Evolutionary conservation across 2,888 invertebrate species (phyloP).

Genomic region (Volucella inanis): DNA sequence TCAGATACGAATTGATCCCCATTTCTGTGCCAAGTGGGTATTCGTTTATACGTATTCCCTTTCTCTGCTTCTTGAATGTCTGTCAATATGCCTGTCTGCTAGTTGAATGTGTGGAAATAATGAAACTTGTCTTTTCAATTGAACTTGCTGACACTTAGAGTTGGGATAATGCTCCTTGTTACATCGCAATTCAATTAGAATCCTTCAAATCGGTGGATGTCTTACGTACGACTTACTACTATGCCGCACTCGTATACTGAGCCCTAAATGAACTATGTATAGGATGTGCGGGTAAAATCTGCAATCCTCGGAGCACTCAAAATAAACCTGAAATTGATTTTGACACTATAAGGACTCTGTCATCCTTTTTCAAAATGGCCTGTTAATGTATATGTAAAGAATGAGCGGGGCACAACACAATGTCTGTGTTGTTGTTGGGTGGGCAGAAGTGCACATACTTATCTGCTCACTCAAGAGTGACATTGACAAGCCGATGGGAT

Average conservation of each 20-base stretch:
- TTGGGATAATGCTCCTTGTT: slow-evolving; percentile 64
- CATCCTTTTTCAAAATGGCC: slow-evolving; percentile 45
- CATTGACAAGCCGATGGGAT: slow-evolving; percentile 15
- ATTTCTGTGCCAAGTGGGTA: background rate
- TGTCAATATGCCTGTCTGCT: slow-evolving; percentile 72
- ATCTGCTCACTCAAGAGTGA: slow-evolving; percentile 46
- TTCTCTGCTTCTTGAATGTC: slow-evolving; percentile 30
- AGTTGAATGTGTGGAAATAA: slow-evolving; percentile 68
- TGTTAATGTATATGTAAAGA: background rate
- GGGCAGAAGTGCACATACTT: slow-evolving; percentile 53
- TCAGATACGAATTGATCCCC: slow-evolving; percentile 24
- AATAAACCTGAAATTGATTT: slow-evolving; percentile 65
- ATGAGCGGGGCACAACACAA: too few relatives aligned
- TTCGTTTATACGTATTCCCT: too few relatives aligned
- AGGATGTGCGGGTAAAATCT: background rate
- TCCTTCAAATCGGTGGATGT: slow-evolving; percentile 30
- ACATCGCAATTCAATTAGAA: slow-evolving; percentile 73
- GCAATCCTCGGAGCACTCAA: slow-evolving; percentile 12
- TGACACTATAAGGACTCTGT: slow-evolving; percentile 47
- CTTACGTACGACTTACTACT: background rate
- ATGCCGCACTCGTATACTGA: background rate
- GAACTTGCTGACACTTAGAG: slow-evolving; percentile 65
- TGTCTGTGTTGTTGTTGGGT: slow-evolving; percentile 16
- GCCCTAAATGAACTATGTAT: too few relatives aligned
- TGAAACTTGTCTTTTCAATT: slow-evolving; percentile 67